Base-by-base conservation (phyloP, 2,888 invertebrate species). In the Clunio marinus region DNA sequence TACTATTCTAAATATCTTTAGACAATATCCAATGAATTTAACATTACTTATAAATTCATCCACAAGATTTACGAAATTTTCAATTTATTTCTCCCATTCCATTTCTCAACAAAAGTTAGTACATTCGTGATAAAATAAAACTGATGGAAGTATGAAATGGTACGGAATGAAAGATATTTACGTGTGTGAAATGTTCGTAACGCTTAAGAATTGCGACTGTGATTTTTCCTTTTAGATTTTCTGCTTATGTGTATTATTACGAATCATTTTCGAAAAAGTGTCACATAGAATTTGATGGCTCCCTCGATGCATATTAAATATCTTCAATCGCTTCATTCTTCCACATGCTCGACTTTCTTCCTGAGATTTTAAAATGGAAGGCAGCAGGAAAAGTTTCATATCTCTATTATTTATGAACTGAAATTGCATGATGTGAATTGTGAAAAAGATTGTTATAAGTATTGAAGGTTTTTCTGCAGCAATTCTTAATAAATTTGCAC, bases 321-420 rank as follows among this genome's bases (percentile, higher is more conserved):
- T 41, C 22, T 51, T 20, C 17, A 51, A 51, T 51, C 17, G 22
- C 17, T 20, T 20, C 5, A 8, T 3, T 17, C 51, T 51, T 17
- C 8, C n/a, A 17, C 51, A 51, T 51, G 51, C 22, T 17, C 17
- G n/a, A 2, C 8, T 10, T 20, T 20, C 51, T 8, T 2, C 51
- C 7, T n/a, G 20, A 51, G 20, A 22, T 4, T 22, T 20, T 22
- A 17, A 17, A n/a, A n/a, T n/a, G n/a, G n/a, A 2, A 20, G 17
- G 15, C 15, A 17, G 51, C 17, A 20, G 17, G 22, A 51, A 51
- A 51, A 51, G n/a, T 4, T 22, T 51, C 51, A 51, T 51, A 17
- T 28, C n/a, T 58, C 17, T 17, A 58, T 58, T 58, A 58, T 58
- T 58, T 58, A 58, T 58, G 28, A 57, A 57, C 24, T 25, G 57